Conservation (phyloP, 1,140 invertebrate genomes). For the Cydia fagiglandana region DNA sequence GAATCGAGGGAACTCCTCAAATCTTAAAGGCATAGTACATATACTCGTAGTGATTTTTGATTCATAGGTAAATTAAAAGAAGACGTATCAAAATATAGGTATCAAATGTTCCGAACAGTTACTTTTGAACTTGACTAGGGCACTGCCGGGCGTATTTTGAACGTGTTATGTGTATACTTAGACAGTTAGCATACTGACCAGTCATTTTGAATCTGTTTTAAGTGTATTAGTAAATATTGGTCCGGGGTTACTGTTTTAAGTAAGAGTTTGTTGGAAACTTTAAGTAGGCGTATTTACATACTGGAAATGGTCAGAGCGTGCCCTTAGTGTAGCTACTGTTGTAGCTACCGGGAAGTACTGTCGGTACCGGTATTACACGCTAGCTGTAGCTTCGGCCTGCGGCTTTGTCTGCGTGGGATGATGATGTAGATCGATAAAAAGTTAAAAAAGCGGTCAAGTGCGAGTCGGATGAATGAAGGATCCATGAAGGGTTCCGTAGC, state of each 20-base stretch:
- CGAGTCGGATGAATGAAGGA: too few species aligned
- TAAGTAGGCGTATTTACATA: background rate
- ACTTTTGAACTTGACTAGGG: background rate
- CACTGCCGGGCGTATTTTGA: background rate
- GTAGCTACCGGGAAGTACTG: background rate
- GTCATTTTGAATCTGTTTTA: slow-evolving; percentile 17
- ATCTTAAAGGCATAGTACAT: too few species aligned
- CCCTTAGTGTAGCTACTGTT: background rate
- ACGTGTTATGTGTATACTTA: background rate
- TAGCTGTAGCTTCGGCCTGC: background rate
- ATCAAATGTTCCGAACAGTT: background rate
- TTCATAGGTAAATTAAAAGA: too few species aligned
- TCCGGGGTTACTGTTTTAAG: slow-evolving; percentile 3
- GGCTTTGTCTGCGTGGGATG: too few species aligned
- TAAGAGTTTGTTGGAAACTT: slow-evolving; percentile 9
- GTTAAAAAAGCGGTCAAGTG: too few species aligned
- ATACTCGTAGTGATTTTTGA: too few species aligned
- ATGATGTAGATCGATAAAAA: too few species aligned
- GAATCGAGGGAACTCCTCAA: too few species aligned
- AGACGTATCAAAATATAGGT: background rate
- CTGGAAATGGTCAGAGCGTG: background rate
- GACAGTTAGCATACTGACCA: background rate
- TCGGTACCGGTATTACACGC: background rate
- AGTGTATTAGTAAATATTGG: slow-evolving; percentile 17
- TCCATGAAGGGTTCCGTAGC: too few species aligned